Conservation (phyloP, 1,140 invertebrate species). For the Neodiprion fabricii region DNA sequence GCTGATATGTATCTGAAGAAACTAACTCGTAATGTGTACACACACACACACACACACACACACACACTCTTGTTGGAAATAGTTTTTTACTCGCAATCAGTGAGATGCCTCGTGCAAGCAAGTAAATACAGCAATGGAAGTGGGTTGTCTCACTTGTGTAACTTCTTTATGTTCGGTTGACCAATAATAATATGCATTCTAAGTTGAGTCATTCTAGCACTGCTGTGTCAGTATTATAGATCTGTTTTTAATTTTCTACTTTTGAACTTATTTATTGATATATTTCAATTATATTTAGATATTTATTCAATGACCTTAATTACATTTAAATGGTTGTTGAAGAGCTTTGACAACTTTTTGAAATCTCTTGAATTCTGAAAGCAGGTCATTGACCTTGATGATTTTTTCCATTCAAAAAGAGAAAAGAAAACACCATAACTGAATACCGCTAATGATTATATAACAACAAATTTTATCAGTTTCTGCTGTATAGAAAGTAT, state of each 20-base stretch:
- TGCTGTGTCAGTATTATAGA: too few species aligned
- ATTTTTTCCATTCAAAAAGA: background rate
- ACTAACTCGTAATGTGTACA: too few species aligned
- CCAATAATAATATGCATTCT: background rate
- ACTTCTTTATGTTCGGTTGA: background rate
- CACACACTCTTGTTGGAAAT: too few species aligned
- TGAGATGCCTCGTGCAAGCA: background rate
- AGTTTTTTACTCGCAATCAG: background rate
- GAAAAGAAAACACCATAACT: too few species aligned
- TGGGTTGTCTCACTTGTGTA: background rate
- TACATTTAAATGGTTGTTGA: background rate
- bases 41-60: too few species aligned
- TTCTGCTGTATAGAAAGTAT: background rate
- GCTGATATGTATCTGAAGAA: too few species aligned
- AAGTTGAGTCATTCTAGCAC: background rate
- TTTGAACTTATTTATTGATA: background rate
- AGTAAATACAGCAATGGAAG: background rate
- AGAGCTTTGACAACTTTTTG: background rate
- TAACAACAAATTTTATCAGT: background rate
- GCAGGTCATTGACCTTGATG: slow-evolving; percentile 5
- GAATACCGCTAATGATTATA: background rate
- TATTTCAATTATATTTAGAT: background rate
- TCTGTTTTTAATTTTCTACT: background rate
- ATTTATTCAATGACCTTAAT: background rate
- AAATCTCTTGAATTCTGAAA: background rate